Evolutionary conservation across 2,113 vertebrate genomes (phyloP).

Genomic region (Phalacrocorax carbo): DNA sequence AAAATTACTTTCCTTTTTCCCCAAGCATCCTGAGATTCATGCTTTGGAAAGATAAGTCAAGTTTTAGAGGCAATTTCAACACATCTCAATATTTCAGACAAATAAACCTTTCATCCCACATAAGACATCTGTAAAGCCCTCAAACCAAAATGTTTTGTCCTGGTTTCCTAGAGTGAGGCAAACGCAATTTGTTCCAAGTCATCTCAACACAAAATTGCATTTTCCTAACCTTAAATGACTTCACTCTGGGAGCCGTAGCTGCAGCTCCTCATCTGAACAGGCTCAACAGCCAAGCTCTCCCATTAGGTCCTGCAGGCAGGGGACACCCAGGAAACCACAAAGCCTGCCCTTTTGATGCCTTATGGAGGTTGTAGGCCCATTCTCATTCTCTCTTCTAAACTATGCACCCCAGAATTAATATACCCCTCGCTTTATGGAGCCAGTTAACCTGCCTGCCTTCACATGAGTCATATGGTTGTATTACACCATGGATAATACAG

Average conservation of each 20-base stretch:
- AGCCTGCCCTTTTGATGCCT: not conserved
- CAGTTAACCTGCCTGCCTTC: not conserved
- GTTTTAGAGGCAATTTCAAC: not conserved
- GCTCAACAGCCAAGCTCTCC: not conserved
- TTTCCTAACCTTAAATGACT: not conserved
- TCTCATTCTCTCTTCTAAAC: not conserved
- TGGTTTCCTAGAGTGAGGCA: not conserved
- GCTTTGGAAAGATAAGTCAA: not conserved
- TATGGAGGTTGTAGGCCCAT: not conserved
- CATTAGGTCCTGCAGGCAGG: not conserved
- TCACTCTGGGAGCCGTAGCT: not conserved
- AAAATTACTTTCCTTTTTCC: not conserved
- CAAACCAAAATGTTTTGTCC: not conserved
- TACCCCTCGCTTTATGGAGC: not conserved
- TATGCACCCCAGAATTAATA: not conserved
- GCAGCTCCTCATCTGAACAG: not conserved
- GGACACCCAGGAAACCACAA: not conserved
- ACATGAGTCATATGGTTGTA: accelerated
- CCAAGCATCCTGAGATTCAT: not conserved
- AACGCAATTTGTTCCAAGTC: not conserved
- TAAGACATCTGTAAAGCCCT: not conserved
- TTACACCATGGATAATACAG: not conserved
- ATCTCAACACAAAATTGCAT: not conserved
- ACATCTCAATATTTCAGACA: not conserved
- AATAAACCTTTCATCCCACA: not conserved